A percentile compares a stretch with the other conserved stretches of the same genome.
Conservation (phyloP, 1,140 invertebrate genomes). For the Himalopsyche phryganea region DNA sequence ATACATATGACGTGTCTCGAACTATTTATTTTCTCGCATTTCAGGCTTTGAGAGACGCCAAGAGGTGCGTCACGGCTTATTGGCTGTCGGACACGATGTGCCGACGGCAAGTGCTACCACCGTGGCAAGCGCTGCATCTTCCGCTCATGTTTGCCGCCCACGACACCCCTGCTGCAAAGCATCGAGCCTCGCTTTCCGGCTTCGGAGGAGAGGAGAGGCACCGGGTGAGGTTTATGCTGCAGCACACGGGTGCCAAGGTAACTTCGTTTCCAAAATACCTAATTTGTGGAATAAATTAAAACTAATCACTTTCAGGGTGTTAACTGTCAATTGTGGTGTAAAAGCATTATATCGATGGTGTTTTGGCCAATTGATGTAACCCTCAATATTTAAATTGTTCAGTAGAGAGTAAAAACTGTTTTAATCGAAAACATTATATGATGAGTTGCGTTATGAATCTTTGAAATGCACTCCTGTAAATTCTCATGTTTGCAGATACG, state of each 20-base stretch:
- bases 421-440: too few relatives aligned
- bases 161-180: slow-evolving; percentile 61
- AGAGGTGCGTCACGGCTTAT: slow-evolving; percentile 86
- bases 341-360: too few relatives aligned
- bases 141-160: slow-evolving; percentile 77
- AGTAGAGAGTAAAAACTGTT: too few relatives aligned
- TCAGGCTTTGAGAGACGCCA: slow-evolving; percentile 69
- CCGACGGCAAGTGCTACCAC: slow-evolving; percentile 80
- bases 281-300: too few relatives aligned
- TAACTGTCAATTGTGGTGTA: too few relatives aligned
- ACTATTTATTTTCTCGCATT: slow-evolving; percentile 26
- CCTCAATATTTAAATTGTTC: too few relatives aligned
- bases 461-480: too few relatives aligned
- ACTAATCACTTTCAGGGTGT: too few relatives aligned
- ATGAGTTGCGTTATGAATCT: too few relatives aligned
- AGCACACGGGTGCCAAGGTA: slow-evolving; percentile 80
- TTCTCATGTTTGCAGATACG: too few relatives aligned
- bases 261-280: slow-evolving; percentile 40
- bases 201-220: slow-evolving; percentile 81
- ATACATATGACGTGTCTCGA: too few relatives aligned
- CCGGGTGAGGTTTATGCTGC: slow-evolving; percentile 76
- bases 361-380: too few relatives aligned
- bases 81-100: slow-evolving; percentile 90
- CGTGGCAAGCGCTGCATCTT: slow-evolving; percentile 89
- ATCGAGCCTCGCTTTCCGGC: slow-evolving; percentile 77